Evolutionary conservation across 2,797 vertebrate species (phyloP), one percentile per base, ranked within the genome.

Genomic region (Gadopsis bispinosus): DNA sequence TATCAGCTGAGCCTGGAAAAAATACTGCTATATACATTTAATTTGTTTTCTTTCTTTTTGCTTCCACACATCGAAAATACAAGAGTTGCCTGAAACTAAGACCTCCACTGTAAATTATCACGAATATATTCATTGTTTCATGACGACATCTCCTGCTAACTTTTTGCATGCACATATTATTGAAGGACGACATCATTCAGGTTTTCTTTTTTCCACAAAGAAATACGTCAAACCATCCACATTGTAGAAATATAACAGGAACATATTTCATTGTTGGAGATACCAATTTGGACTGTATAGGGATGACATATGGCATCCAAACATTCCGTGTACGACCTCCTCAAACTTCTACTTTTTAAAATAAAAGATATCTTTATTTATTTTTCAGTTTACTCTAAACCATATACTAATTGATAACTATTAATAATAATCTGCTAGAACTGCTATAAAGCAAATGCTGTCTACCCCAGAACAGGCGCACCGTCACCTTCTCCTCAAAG

Each of bases 1-100:
- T n/a, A 74, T 56, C 35, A 85, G 41, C 41, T 5, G 1, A 73
- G 54, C 41, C 20, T 48, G 31, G 26, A 26, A 26, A 37, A 22
- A 54, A 19, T 37, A 20, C 4, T 33, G 12, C 35, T 59, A 31
- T 50, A 41, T 54, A 26, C 29, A 58, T 72, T 69, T 59, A 9
- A 31, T 59, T 56, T 43, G 19, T 11, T 10, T 26, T 37, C 29
- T 39, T 55, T 8, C 39, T 12, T 35, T 26, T 37, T 50, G 17
- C 2, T 59, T 69, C n/a, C 22, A 35, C 45, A 50, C 0, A 1
- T 51, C 4, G 7, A 63, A 60, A 72, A 70, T 62, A 35, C n/a
- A 54, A 66, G 16, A 20, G 4, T 35, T 20, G 10, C 22, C 31
- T 45, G 11, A 64, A 20, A 29, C 11, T 26, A 51, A 50, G 8